A percentile compares a stretch with the other conserved stretches of the same genome.
These are phyloP conservation scores for Enteromius mattozi DNA, from an alignment of 2,797 vertebrate species.

Conservation along the genomic window DNA sequence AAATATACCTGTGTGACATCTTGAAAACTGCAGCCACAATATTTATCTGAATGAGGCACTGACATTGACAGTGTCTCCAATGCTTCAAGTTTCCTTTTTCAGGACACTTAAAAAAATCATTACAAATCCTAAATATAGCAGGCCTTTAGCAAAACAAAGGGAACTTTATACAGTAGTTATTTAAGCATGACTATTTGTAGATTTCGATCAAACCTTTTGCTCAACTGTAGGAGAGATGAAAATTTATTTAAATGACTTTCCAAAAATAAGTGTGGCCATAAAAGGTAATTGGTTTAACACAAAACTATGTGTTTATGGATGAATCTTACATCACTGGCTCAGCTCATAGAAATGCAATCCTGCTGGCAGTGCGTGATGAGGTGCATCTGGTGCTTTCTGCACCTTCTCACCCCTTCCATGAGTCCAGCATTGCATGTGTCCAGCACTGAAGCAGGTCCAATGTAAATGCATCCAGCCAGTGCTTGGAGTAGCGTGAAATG, in stretches of 20 bases:
- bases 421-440: background rate
- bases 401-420: conserved; percentile 1
- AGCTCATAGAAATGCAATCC: background rate
- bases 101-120: background rate
- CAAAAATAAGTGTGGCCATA: background rate
- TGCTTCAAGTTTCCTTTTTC: background rate
- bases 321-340: background rate
- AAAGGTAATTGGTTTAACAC: background rate
- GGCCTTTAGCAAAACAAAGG: background rate
- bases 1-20: conserved; percentile 13
- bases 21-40: conserved; percentile 4
- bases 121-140: conserved; percentile 27
- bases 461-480: background rate
- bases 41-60: conserved; percentile 21
- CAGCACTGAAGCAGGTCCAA: background rate
- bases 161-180: background rate
- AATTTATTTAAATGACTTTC: background rate
- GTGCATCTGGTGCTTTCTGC: conserved; percentile 27
- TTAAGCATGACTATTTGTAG: conserved; percentile 3
- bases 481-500: background rate
- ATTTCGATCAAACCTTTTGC: background rate
- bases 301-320: background rate
- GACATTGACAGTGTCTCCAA: conserved; percentile 1
- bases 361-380: background rate
- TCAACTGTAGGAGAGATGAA: background rate